Evolutionary conservation across 2,797 vertebrate genomes (phyloP).

Genomic region (Rhynchotus rufescens): DNA sequence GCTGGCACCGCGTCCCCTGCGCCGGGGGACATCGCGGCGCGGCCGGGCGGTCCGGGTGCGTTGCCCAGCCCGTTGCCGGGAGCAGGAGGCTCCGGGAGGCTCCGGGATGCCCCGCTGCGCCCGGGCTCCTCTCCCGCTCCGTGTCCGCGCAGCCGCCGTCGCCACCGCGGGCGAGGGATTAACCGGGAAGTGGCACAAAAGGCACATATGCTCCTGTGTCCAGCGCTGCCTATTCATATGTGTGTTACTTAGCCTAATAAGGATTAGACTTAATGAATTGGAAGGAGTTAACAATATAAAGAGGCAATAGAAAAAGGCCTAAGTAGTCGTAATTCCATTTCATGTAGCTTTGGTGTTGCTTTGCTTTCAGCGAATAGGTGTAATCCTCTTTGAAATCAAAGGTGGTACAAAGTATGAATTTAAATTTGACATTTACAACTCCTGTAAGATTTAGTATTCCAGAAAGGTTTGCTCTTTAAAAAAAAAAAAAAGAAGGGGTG

Average conservation of each 20-base stretch:
- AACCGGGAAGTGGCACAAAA: constrained; percentile 88
- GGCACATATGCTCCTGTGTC: constrained; percentile 89
- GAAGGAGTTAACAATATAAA: constrained; percentile 99
- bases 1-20: too few species aligned
- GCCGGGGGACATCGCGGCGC: too few species aligned
- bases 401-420: constrained; percentile 95
- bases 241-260: constrained; percentile 89
- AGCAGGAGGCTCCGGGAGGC: too few species aligned
- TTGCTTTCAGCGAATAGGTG: constrained; percentile 91
- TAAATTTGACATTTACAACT: constrained; percentile 89
- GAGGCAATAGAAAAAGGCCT: constrained; percentile 83
- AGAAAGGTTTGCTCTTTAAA: constrained; percentile 78
- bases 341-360: constrained; percentile 84
- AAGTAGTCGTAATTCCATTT: constrained; percentile 92
- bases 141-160: constrained; percentile 35
- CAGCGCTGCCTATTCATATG: constrained; percentile 87
- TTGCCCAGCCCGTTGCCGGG: too few species aligned
- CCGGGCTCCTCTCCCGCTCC: background rate
- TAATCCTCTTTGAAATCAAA: constrained; percentile 99
- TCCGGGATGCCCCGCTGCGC: too few species aligned
- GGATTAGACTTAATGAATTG: constrained; percentile 98
- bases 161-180: constrained; percentile 86
- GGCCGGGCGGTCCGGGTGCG: too few species aligned
- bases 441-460: constrained; percentile 84
- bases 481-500: background rate